Evolutionary conservation across 2,113 vertebrate genomes (phyloP).

Genomic region (Apteryx owenii): DNA sequence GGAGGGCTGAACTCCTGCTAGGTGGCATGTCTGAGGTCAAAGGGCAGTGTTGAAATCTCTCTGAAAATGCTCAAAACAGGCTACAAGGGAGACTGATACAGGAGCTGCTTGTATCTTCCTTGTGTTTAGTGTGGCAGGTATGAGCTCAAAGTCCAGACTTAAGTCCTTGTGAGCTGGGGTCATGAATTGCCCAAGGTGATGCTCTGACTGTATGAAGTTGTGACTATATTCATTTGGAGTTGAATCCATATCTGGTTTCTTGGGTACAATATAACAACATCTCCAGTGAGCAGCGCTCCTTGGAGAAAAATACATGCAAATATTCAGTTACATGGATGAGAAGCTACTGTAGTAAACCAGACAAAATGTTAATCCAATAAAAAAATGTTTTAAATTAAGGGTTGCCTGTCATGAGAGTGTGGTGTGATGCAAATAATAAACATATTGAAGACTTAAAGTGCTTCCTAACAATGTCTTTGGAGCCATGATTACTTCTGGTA

Average conservation of each 20-base stretch:
- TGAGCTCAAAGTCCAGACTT: not conserved
- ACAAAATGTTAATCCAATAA: not conserved
- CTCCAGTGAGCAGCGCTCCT: not conserved
- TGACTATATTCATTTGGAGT: not conserved
- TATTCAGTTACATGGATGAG: not conserved
- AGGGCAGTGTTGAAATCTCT: not conserved
- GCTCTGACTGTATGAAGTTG: not conserved
- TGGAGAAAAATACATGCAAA: not conserved
- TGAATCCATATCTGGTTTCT: not conserved
- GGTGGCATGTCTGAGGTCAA: not conserved
- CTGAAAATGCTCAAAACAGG: not conserved
- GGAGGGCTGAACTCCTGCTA: not conserved
- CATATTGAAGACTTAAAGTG: not conserved
- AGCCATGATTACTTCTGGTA: constrained; percentile 43
- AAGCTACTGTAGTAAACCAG: not conserved
- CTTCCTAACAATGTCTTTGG: constrained; percentile 6
- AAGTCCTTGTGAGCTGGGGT: not conserved
- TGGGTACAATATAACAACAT: not conserved
- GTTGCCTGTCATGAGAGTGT: not conserved
- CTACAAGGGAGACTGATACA: not conserved
- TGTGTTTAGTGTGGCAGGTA: not conserved
- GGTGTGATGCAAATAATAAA: constrained; percentile 22
- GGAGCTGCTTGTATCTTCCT: not conserved
- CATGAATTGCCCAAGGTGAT: not conserved
- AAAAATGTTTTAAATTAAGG: constrained; percentile 35